These are phyloP conservation scores for Drosophila yooni DNA, from an alignment of 2,888 invertebrate genomes.

Conservation along the genomic window DNA sequence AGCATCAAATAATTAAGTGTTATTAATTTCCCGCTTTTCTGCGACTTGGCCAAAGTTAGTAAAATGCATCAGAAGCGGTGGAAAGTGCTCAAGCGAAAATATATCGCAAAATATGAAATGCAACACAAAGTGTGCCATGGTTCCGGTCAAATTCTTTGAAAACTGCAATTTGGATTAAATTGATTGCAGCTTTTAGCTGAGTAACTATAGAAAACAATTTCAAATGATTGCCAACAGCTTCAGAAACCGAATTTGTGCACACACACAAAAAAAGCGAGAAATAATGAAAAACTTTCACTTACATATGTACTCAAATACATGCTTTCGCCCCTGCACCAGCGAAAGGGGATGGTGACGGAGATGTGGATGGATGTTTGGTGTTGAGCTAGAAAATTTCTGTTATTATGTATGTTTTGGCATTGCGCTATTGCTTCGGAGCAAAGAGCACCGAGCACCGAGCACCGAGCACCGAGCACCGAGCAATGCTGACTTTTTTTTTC, in stretches of 20 bases:
- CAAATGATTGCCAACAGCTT: constrained; percentile 9
- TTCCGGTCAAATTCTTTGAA: not conserved
- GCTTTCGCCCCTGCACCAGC: constrained; percentile 13
- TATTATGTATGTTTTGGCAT: constrained; percentile 61
- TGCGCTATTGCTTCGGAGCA: constrained; percentile 37
- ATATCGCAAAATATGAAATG: not conserved
- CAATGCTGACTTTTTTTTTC: constrained; percentile 56
- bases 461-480: constrained; percentile 33
- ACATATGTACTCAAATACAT: constrained; percentile 16
- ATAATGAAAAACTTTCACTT: constrained; percentile 1
- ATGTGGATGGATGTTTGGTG: not conserved
- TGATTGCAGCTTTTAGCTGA: constrained; percentile 8
- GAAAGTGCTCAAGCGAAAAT: no score
- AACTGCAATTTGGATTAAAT: constrained; percentile 3
- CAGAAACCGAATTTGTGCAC: constrained; percentile 10
- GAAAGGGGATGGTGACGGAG: not conserved
- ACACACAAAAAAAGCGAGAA: not conserved
- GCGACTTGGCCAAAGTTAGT: not conserved
- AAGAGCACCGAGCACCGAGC: constrained; percentile 45
- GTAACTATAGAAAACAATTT: constrained; percentile 6
- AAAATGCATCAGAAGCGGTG: not conserved
- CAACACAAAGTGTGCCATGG: not conserved
- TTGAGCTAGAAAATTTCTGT: constrained; percentile 54
- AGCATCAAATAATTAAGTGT: not conserved
- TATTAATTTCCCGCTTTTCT: not conserved